Evolutionary conservation across 2,888 invertebrate genomes (phyloP), one percentile per base, ranked within the genome.

Genomic region (Thymelicus acteon): DNA sequence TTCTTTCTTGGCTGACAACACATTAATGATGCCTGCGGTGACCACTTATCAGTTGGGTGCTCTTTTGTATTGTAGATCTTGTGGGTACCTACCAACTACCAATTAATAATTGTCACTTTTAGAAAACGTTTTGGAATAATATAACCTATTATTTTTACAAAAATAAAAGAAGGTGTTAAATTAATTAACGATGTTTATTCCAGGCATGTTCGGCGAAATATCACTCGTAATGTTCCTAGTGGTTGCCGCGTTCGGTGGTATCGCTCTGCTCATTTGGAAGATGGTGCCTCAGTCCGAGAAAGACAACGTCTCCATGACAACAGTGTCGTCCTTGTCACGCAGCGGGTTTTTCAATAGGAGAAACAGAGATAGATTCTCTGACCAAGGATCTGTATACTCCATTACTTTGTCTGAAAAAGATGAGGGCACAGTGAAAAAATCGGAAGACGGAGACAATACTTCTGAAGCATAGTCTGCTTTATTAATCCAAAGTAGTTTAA

Each of bases 161-260:
- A 54, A 54, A 54, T 19, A 54, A 54, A 15, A 54, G 24, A 61
- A 44, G 0, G 8, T 44, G 44, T 4, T 44, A 8, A 37, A 47
- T 60, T 48, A 48, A 49, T 39, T 60, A 3, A 39, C 40, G 48
- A n/a, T 54, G 12, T 67, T 48, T 58, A 69, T 91, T 91, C 19
- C 88, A 94, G 94, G 89, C 80, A 88, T 88, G 79, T 88, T 89
- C 72, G 92, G 93, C 19, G 93, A 94, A 81, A 87, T 94, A 58
- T 86, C 91, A 5, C 75, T 95, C 54, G 94, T 95, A 47, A 94
- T 95, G 82, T 94, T 95, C 81, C 80, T 95, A 70, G 94, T 95
- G 67, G 92, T 95, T n/a, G 94, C 95, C 19, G 95, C 94, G 37
- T 92, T 95, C 72, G 95, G 94, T 37, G 95, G 95, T 10, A 85